Percentiles rank a stretch among this genome's conserved stretches.
phyloP scores from a whole-genome alignment of 2,797 vertebrate genomes.

The Thunnus albacares region DNA sequence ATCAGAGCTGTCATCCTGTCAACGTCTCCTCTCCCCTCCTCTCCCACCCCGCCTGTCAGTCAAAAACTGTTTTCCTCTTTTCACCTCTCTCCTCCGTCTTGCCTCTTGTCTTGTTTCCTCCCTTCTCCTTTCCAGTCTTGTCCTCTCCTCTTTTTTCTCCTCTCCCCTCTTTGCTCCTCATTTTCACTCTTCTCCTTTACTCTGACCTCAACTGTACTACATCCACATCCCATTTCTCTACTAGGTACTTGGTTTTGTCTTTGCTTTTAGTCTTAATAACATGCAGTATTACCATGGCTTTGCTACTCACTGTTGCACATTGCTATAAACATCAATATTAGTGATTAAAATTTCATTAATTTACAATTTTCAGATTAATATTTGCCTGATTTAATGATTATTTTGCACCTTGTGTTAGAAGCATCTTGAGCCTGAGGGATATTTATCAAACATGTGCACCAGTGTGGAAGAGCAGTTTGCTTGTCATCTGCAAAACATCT shows the following conservation, averaged over 20 bases:
- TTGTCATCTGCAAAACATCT: conserved; percentile 17
- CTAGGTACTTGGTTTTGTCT: conserved; percentile 5
- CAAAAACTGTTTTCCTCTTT: conserved; percentile 78
- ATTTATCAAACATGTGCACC: conserved; percentile 35
- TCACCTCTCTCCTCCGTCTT: conserved; percentile 58
- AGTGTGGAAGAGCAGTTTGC: conserved; percentile 28
- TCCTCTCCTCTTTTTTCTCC: conserved; percentile 22
- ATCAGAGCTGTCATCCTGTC: conserved; percentile 85
- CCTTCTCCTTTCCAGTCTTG: conserved; percentile 42
- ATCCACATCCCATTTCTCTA: neutral
- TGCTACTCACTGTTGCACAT: neutral
- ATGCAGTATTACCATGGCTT: neutral
- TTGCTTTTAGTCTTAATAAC: neutral
- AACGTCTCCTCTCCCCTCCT: conserved; percentile 69
- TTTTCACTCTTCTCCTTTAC: conserved; percentile 23
- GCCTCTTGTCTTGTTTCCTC: conserved; percentile 76
- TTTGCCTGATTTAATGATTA: conserved; percentile 5
- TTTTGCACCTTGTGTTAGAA: conserved; percentile 19
- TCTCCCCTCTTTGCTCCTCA: conserved; percentile 9
- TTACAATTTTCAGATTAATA: conserved; percentile 10
- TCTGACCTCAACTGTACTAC: conserved; percentile 17
- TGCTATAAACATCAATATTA: neutral
- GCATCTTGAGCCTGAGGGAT: conserved; percentile 21
- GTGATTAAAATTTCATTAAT: neutral
- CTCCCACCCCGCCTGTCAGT: conserved; percentile 77